A percentile compares a stretch with the other conserved stretches of the same genome.
phyloP scores from a whole-genome alignment of 1,140 invertebrate genomes.

The Triops cancriformis region DNA sequence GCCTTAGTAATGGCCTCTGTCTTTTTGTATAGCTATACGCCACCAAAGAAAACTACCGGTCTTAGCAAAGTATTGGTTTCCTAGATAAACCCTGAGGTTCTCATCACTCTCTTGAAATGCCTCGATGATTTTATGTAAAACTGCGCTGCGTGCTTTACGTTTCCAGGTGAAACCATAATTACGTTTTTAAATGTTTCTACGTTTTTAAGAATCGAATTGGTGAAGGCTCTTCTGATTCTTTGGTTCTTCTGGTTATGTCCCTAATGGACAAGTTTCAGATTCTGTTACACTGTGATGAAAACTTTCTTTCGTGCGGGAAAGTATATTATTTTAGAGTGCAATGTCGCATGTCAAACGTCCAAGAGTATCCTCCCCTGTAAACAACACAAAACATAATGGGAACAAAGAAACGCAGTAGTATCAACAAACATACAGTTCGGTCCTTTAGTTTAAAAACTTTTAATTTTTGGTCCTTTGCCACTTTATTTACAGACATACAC shows the following conservation, averaged over 20 bases:
- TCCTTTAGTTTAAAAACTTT: not conserved
- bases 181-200: too few relatives aligned
- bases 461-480: not conserved
- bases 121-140: too few relatives aligned
- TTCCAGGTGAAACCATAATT: too few relatives aligned
- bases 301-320: not conserved
- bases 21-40: slow-evolving; percentile 75
- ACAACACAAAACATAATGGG: not conserved
- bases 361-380: not conserved
- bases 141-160: too few relatives aligned
- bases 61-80: not conserved
- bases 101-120: too few relatives aligned
- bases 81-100: too few relatives aligned
- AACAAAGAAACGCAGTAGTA: not conserved
- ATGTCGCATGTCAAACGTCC: not conserved
- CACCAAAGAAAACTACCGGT: slow-evolving; percentile 18
- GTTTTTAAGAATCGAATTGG: too few relatives aligned
- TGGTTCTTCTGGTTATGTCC: too few relatives aligned
- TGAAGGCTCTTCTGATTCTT: too few relatives aligned
- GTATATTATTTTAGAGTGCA: not conserved
- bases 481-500: not conserved
- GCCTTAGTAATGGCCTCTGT: slow-evolving; percentile 85
- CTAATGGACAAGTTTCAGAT: not conserved
- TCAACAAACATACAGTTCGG: not conserved
- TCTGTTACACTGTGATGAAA: not conserved